phyloP scores from a whole-genome alignment of 2,888 invertebrate genomes.

The Mycalesis mineus region DNA sequence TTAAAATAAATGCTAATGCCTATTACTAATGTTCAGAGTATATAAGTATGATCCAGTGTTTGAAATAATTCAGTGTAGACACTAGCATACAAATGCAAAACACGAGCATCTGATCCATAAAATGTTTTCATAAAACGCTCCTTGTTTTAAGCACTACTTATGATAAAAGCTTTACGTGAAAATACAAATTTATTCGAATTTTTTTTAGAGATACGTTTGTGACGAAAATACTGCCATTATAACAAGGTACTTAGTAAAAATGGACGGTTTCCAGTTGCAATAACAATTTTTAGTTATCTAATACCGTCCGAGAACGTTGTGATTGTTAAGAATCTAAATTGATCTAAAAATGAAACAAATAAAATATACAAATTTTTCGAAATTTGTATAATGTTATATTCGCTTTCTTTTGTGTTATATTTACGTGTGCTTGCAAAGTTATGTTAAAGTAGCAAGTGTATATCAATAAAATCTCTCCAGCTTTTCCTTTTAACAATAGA shows the following conservation, averaged over 20 bases:
- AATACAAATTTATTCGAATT: not conserved
- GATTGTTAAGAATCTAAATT: too few species aligned
- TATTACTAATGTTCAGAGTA: not conserved
- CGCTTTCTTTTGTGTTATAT: not conserved
- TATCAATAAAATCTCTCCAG: conserved; percentile 7
- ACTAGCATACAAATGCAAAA: too few species aligned
- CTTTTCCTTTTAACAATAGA: conserved; percentile 1
- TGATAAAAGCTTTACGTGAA: not conserved
- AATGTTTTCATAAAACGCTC: too few species aligned
- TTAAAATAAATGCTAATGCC: too few species aligned
- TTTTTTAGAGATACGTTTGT: not conserved
- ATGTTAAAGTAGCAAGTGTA: not conserved
- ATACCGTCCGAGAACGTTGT: too few species aligned
- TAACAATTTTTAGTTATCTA: too few species aligned
- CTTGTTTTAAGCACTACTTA: not conserved
- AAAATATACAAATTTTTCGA: too few species aligned
- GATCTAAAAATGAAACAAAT: too few species aligned
- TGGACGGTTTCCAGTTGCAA: too few species aligned
- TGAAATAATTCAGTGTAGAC: not conserved
- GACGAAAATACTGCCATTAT: too few species aligned
- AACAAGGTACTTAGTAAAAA: not conserved
- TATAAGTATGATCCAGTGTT: not conserved
- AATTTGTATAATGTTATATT: not conserved
- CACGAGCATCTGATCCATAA: too few species aligned
- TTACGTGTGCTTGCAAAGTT: not conserved